Conservation (phyloP, 1,140 invertebrate genomes). For the Oreohelix idahoensis region DNA sequence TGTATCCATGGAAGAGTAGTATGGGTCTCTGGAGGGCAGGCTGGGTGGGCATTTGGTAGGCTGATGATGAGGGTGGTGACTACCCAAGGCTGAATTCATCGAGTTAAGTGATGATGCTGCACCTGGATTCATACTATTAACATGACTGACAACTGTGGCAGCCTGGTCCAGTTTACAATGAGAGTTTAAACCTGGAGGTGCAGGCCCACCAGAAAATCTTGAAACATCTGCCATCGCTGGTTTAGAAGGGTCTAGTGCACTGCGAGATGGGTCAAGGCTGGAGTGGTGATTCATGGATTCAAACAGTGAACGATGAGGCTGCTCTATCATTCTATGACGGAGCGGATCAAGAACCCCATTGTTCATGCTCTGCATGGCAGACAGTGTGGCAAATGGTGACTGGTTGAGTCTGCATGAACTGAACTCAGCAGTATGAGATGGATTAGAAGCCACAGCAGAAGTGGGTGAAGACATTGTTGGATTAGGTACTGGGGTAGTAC, state of each 20-base stretch:
- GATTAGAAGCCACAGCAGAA: constrained; percentile 1
- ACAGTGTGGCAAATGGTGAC: constrained; percentile 19
- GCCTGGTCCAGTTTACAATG: constrained; percentile 22
- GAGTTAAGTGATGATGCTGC: constrained; percentile 33
- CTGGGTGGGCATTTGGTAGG: background rate
- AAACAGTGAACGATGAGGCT: constrained; percentile 31
- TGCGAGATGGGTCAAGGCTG: background rate
- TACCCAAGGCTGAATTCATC: constrained; percentile 22
- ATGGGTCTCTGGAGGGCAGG: constrained; percentile 19
- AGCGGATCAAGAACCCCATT: constrained; percentile 39
- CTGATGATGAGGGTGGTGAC: constrained; percentile 31
- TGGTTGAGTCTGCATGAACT: constrained; percentile 44
- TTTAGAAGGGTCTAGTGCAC: background rate
- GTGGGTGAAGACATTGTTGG: constrained; percentile 27
- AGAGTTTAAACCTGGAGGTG: constrained; percentile 6
- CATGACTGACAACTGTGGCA: background rate
- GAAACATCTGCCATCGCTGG: background rate
- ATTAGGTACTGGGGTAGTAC: constrained; percentile 12
- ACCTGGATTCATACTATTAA: constrained; percentile 13
- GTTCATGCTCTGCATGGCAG: constrained; percentile 27
- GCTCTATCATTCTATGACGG: constrained; percentile 28
- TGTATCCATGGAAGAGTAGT: constrained; percentile 39
- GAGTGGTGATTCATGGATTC: constrained; percentile 28
- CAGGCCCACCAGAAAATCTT: background rate
- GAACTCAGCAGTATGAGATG: constrained; percentile 28